A percentile compares a stretch with the other conserved stretches of the same genome.
phyloP scores from a whole-genome alignment of 53 echinoderm and acorn worm species.

The Luidia sarsii region DNA sequence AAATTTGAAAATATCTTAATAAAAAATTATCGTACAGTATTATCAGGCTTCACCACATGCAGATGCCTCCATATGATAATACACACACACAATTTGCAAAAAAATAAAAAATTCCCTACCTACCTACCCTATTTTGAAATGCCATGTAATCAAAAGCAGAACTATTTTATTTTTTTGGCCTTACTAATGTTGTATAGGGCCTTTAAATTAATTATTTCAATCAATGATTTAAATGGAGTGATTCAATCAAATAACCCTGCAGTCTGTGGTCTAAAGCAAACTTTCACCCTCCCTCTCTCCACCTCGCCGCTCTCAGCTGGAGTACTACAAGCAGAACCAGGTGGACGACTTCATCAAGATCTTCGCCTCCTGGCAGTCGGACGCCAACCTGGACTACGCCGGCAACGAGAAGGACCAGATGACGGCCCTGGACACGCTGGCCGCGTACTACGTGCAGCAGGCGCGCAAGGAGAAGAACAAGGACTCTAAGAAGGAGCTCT shows the following conservation, averaged over 20 bases:
- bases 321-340: slow-evolving; percentile 90
- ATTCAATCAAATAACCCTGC: background rate
- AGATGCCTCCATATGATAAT: too few relatives aligned
- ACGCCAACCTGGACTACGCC: slow-evolving; percentile 85
- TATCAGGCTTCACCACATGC: too few relatives aligned
- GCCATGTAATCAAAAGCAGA: too few relatives aligned
- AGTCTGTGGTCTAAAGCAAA: background rate
- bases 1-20: too few relatives aligned
- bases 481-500: slow-evolving; percentile 93
- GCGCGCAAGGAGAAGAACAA: slow-evolving; percentile 97
- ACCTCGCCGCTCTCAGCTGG: slow-evolving; percentile 67
- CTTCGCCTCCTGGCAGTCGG: slow-evolving; percentile 92
- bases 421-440: slow-evolving; percentile 96
- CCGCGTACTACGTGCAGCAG: slow-evolving; percentile 97
- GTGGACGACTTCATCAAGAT: slow-evolving; percentile 98
- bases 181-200: too few relatives aligned
- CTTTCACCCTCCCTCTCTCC: background rate
- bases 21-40: too few relatives aligned
- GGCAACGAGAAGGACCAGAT: slow-evolving; percentile 99
- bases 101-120: too few relatives aligned
- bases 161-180: too few relatives aligned
- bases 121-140: too few relatives aligned
- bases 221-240: background rate
- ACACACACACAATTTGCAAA: too few relatives aligned
- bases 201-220: too few relatives aligned